Evolutionary conservation across 2,888 invertebrate genomes (phyloP), one percentile per base, ranked within the genome.

Genomic region (Petrophora chlorosata): DNA sequence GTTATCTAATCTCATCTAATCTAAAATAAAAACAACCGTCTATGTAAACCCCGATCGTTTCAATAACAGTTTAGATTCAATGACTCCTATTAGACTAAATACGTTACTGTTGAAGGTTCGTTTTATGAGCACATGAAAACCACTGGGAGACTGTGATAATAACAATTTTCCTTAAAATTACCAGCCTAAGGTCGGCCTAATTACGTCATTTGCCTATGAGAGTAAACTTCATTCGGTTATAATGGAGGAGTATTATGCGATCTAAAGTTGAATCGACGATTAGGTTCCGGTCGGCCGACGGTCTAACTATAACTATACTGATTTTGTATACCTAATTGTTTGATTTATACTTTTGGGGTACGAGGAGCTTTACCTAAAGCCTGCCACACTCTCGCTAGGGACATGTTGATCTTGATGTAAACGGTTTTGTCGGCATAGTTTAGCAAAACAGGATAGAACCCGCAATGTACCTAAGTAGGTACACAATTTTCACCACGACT

Each of bases 41-140:
- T 12, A 33, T 7, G 12, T 39, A 34, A 43, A 33, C 59, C 57
- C 58, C 45, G 65, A 71, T 71, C 67, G 73, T 64, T 67, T 66
- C 67, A 61, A 67, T 65, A 70, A 64, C 66, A 70, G 62, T 73
- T 73, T 65, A 67, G 63, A 72, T 70, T 68, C 63, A 68, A 68
- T 65, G 66, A 63, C 56, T 55, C 44, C 54, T 52, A 53, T 53
- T 60, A 64, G 56, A 61, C 43, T 63, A 58, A 60, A 54, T 58
- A 61, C 52, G 7, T 26, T 7, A 58, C n/a, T 58, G 45, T 54
- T 36, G 40, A 52, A 61, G 58, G 60, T 56, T 56, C 58, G 44
- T 51, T 61, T 61, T 54, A 61, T 47, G 54, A 36, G 25, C 44
- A 40, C 58, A 56, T 56, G 45, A 56, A 48, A 58, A 58, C 56